Evolutionary conservation across 2,888 invertebrate genomes (phyloP).

Genomic region (Drosophila pseudotakahashii): DNA sequence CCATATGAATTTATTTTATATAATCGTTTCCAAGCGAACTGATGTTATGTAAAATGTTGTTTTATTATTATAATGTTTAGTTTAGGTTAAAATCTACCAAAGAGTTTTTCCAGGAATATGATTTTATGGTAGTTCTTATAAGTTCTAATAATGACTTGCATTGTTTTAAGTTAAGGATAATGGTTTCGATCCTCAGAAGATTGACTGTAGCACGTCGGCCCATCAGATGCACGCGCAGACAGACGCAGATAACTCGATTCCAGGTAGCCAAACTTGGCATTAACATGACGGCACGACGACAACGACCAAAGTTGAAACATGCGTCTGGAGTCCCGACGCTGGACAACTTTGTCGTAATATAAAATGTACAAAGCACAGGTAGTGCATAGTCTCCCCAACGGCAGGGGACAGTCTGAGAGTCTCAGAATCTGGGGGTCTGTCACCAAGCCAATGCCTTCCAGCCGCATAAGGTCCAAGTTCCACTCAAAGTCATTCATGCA

Average conservation of each 20-base stretch:
- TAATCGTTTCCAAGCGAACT: too few relatives aligned
- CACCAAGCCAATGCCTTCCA: constrained; percentile 14
- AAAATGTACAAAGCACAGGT: constrained; percentile 75
- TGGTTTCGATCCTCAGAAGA: background rate
- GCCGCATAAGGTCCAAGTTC: constrained; percentile 61
- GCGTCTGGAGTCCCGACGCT: constrained; percentile 51
- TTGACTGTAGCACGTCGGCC: constrained; percentile 17
- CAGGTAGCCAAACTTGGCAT: constrained; percentile 43
- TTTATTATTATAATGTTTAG: too few relatives aligned
- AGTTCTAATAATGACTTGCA: too few relatives aligned
- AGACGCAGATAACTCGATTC: constrained; percentile 64
- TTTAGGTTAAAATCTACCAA: too few relatives aligned
- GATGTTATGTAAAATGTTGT: too few relatives aligned
- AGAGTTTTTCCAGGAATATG: too few relatives aligned
- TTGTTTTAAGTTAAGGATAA: background rate
- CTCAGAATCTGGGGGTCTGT: background rate
- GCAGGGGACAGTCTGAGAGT: constrained; percentile 8
- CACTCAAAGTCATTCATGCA: constrained; percentile 72
- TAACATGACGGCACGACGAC: constrained; percentile 45
- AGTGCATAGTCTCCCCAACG: constrained; percentile 48
- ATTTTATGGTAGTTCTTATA: too few relatives aligned
- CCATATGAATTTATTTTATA: too few relatives aligned
- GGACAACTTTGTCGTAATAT: constrained; percentile 61
- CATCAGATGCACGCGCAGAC: constrained; percentile 23
- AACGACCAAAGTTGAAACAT: constrained; percentile 44